Evolutionary conservation across 2,888 invertebrate genomes (phyloP).

Genomic region (Cenopis cana): DNA sequence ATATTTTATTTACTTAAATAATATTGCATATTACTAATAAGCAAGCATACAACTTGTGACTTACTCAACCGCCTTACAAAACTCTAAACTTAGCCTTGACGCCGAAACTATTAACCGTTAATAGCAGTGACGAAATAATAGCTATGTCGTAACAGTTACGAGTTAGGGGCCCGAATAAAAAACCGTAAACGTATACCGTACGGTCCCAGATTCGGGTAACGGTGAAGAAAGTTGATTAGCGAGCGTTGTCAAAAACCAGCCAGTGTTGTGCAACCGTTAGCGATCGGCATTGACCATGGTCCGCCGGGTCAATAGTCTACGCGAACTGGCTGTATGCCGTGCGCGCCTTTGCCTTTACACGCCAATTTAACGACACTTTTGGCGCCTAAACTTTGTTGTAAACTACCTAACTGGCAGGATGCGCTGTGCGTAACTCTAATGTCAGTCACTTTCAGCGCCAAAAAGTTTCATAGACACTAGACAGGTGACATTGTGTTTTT

Average conservation of each 20-base stretch:
- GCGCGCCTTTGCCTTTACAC: slow-evolving; percentile 34
- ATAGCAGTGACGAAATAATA: slow-evolving; percentile 71
- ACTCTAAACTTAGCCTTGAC: slow-evolving; percentile 64
- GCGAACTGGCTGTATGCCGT: slow-evolving; percentile 32
- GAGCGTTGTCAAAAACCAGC: slow-evolving; percentile 69
- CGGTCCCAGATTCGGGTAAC: slow-evolving; percentile 80
- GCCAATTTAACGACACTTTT: slow-evolving; percentile 8
- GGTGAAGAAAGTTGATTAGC: slow-evolving; percentile 80
- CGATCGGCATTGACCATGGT: slow-evolving; percentile 54
- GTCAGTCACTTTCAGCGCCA: background rate
- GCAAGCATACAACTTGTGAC: slow-evolving; percentile 3
- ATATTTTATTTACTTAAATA: background rate
- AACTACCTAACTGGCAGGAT: background rate
- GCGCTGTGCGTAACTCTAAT: background rate
- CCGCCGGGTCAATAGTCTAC: slow-evolving; percentile 41
- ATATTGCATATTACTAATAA: background rate
- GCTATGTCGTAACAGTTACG: slow-evolving; percentile 81
- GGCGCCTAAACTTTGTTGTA: slow-evolving; percentile 6
- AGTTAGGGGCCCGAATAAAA: slow-evolving; percentile 70
- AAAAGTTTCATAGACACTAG: background rate
- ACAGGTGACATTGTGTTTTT: background rate
- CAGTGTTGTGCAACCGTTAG: slow-evolving; percentile 64
- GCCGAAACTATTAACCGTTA: slow-evolving; percentile 56
- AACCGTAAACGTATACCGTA: slow-evolving; percentile 78
- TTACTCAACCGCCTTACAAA: slow-evolving; percentile 36